Conservation (phyloP, 2,888 invertebrate genomes). For the Rhamphomyia laevipes region DNA sequence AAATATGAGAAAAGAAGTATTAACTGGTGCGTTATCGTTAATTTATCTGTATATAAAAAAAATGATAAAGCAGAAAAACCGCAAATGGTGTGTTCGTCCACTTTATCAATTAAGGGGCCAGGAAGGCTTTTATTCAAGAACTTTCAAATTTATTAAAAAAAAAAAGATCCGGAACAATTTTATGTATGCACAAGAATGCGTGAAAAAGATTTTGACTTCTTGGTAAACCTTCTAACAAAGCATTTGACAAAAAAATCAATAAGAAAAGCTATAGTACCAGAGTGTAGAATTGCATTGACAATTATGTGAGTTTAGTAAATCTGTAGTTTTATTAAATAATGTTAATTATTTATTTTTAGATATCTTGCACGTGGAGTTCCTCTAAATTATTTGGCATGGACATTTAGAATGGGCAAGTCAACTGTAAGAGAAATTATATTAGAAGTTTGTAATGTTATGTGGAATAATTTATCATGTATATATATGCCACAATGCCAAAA, state of each 20-base stretch:
- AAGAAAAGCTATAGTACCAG: conserved; percentile 3
- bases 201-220: not conserved
- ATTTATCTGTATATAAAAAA: not conserved
- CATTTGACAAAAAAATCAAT: conserved; percentile 4
- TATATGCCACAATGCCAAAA: conserved; percentile 6
- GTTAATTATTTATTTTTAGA: not conserved
- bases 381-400: conserved; percentile 3
- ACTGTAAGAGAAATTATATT: conserved; percentile 9
- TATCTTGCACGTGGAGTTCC: conserved; percentile 4
- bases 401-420: conserved; percentile 4
- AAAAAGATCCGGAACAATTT: not conserved
- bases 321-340: not conserved
- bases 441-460: conserved; percentile 7
- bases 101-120: not conserved
- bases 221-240: not conserved
- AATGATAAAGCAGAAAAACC: not conserved
- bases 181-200: not conserved
- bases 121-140: not conserved
- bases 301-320: conserved; percentile 5
- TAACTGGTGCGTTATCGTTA: not conserved
- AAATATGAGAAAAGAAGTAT: not conserved
- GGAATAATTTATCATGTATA: conserved; percentile 7
- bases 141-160: not conserved
- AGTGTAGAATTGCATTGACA: conserved; percentile 6
- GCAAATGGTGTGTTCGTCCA: not conserved